These are phyloP conservation scores for Jordanella pulchra DNA, from an alignment of 2,797 vertebrate species.

Conservation along the genomic window DNA sequence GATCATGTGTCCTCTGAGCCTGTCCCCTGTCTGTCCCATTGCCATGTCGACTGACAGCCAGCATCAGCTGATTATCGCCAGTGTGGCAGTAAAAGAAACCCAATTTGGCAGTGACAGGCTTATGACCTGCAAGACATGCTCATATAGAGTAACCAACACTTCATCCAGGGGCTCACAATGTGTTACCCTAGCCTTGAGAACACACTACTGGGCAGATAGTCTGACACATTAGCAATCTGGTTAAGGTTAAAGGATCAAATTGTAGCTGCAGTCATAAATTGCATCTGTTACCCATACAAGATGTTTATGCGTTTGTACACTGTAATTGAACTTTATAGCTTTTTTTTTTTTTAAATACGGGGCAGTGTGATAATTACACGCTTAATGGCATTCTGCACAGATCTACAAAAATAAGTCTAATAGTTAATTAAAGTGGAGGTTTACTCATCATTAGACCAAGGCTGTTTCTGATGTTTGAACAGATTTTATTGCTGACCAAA, in stretches of 20 bases:
- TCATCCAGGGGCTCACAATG: constrained; percentile 65
- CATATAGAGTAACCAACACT: constrained; percentile 74
- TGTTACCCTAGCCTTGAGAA: constrained; percentile 67
- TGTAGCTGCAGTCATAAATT: constrained; percentile 65
- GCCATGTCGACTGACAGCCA: constrained; percentile 71
- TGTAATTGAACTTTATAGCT: constrained; percentile 63
- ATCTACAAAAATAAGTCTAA: constrained; percentile 33
- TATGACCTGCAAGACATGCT: constrained; percentile 70
- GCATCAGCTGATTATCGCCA: constrained; percentile 81
- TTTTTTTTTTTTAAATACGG: constrained; percentile 33
- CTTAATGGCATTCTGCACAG: constrained; percentile 37
- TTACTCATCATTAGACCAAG: constrained; percentile 42
- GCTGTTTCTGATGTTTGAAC: constrained; percentile 44
- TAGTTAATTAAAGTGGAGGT: constrained; percentile 50
- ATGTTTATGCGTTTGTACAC: constrained; percentile 66
- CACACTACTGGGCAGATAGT: constrained; percentile 65
- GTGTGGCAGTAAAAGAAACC: constrained; percentile 77
- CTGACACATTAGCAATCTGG: constrained; percentile 78
- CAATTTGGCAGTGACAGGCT: constrained; percentile 72
- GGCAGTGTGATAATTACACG: constrained; percentile 4
- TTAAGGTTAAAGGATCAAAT: constrained; percentile 77
- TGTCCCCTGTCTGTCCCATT: constrained; percentile 60
- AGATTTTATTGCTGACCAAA: constrained; percentile 58
- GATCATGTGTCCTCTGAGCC: constrained; percentile 71
- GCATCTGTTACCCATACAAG: constrained; percentile 64